A percentile compares a stretch with the other conserved stretches of the same genome.
These are phyloP conservation scores for Bombycilla garrulus DNA, from an alignment of 2,113 vertebrate genomes.

Conservation along the genomic window DNA sequence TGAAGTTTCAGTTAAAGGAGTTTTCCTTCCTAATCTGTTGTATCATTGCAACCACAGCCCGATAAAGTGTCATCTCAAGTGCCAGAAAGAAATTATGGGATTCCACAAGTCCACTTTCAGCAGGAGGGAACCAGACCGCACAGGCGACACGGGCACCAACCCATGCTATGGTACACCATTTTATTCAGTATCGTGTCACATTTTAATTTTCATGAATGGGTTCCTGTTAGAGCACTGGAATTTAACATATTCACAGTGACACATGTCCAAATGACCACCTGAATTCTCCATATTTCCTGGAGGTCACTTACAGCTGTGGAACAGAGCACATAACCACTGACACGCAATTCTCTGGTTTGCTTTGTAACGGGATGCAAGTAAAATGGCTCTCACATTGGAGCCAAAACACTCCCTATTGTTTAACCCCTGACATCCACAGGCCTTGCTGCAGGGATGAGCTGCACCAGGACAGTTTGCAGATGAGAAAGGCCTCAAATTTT, in stretches of 20 bases:
- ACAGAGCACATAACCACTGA: accelerated
- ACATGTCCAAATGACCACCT: not conserved
- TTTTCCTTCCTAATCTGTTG: not conserved
- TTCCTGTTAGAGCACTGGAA: not conserved
- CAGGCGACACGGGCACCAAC: not conserved
- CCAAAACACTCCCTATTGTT: not conserved
- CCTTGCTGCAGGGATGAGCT: not conserved
- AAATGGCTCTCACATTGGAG: not conserved
- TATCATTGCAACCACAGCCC: not conserved
- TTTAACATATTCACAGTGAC: not conserved
- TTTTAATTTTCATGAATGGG: not conserved
- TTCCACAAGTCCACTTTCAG: not conserved
- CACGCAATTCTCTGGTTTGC: not conserved
- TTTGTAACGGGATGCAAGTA: accelerated
- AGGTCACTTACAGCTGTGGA: not conserved
- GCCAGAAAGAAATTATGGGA: not conserved
- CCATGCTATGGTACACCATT: accelerated
- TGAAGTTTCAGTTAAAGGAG: not conserved
- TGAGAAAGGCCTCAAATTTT: not conserved
- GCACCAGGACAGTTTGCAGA: not conserved
- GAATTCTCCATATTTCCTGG: accelerated
- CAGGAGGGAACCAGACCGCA: not conserved
- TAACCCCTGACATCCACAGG: not conserved
- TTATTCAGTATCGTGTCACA: not conserved
- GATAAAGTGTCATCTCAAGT: not conserved